Evolutionary conservation across 1,140 invertebrate genomes (phyloP), one percentile per base, ranked within the genome.

Genomic region (Steinernema khuongi): DNA sequence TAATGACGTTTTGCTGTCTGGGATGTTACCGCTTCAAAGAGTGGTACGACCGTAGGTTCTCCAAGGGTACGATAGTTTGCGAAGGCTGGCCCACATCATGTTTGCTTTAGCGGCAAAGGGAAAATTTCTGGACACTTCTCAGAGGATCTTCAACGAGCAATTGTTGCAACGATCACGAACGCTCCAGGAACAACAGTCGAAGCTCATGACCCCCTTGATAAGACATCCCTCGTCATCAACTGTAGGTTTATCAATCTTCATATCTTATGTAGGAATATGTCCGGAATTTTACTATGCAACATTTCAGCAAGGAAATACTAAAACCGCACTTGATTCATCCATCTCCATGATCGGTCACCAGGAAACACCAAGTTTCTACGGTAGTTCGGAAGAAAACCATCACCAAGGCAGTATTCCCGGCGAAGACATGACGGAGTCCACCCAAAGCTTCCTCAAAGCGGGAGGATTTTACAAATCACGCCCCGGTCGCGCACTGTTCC

Each of bases 131-230:
- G 77, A 78, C 60, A 78, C 77, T 1, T 78, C 77, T 2, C 75
- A 78, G 43, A 41, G 76, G 31, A 78, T 78, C 60, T 78, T 78
- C 76, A 78, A 78, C 75, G 76, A 78, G 67, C 77, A 78, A 36
- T 71, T 74, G 33, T 68, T 78, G 18, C 77, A 78, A 28, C 76
- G 74, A 67, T 77, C 75, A 29, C 72, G 75, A 18, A 60, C 70
- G 19, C 43, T 60, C 26, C 44, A 74, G 32, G 31, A 60, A 60
- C 50, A 60, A 26, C 11, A 60, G 4, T 14, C 50, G 14, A 60
- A 60, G 22, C 50, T 60, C 2, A 11, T 22, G 19, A 11, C 14
- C 50, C 4, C 50, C 14, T 22, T 60, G 22, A 60, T 60, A 60
- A 60, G 50, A 26, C 14, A 60, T 14, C 26, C 50, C 26, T 26